Evolutionary conservation across 1,140 invertebrate genomes (phyloP).

Genomic region (Neodiprion fabricii): DNA sequence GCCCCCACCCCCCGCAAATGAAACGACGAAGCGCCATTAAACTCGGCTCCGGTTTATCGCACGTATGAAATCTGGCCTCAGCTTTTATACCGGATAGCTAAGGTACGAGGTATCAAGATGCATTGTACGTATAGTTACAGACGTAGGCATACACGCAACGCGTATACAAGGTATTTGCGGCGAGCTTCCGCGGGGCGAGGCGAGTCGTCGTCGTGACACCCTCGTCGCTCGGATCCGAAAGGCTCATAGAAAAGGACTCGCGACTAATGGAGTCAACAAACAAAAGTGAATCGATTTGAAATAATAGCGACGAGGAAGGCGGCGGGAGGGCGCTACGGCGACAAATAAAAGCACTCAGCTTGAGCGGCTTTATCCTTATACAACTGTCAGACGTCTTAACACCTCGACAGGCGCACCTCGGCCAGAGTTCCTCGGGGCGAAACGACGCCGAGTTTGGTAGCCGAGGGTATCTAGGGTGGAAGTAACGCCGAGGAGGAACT

Average conservation of each 20-base stretch:
- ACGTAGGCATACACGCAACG: background rate
- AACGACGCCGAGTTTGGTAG: background rate
- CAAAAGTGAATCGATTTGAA: constrained; percentile 59
- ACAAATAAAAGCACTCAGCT: constrained; percentile 59
- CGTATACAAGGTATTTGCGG: no score
- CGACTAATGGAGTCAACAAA: constrained; percentile 56
- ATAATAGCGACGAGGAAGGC: constrained; percentile 50
- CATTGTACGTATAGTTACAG: background rate
- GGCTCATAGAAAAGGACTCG: background rate
- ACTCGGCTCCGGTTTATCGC: constrained; percentile 15
- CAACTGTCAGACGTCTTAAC: constrained; percentile 57
- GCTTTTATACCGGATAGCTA: background rate
- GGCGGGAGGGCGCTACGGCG: constrained; percentile 24
- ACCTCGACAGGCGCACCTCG: constrained; percentile 30
- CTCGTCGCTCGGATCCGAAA: background rate
- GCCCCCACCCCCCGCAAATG: no score
- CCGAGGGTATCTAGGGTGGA: background rate
- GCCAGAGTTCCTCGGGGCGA: constrained; percentile 6
- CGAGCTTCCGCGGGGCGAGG: no score
- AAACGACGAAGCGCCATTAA: constrained; percentile 13
- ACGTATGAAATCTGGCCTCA: constrained; percentile 14
- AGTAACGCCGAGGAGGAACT: background rate
- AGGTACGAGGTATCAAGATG: constrained; percentile 6
- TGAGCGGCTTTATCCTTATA: constrained; percentile 57
- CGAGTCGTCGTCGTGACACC: no score